Evolutionary conservation across 2,797 vertebrate species (phyloP).

Genomic region (Pachyuromys duprasi): DNA sequence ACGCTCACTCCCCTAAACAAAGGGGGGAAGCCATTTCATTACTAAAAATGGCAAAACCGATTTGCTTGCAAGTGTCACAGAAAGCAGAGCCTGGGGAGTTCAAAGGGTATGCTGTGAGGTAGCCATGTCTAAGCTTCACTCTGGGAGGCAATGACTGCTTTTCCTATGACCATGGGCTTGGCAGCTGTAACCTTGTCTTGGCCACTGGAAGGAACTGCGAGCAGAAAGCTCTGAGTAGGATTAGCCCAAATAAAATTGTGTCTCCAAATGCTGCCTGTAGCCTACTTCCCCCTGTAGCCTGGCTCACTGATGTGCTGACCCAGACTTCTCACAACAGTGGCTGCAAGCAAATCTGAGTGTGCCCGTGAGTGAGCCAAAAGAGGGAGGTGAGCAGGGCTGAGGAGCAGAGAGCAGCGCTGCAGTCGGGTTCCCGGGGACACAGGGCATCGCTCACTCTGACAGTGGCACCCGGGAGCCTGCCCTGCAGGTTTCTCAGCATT

Average conservation of each 20-base stretch:
- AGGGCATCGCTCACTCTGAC: constrained; percentile 48
- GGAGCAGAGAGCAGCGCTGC: neutral
- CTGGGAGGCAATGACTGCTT: too few relatives aligned
- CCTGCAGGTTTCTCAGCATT: constrained; percentile 68
- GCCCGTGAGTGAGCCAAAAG: neutral
- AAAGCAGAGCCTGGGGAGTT: neutral
- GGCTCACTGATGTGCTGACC: fast-evolving
- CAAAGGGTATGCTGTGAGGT: neutral
- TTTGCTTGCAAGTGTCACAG: neutral
- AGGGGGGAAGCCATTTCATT: neutral
- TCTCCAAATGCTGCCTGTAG: neutral
- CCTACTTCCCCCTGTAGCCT: neutral
- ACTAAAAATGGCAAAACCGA: constrained; percentile 22
- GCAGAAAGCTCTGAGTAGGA: neutral
- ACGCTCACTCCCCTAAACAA: neutral
- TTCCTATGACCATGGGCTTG: neutral
- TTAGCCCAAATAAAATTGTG: neutral
- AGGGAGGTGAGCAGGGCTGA: neutral
- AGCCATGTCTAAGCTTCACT: neutral
- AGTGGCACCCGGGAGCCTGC: constrained; percentile 69
- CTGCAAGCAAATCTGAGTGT: neutral
- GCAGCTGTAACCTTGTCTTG: neutral
- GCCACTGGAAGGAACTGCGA: neutral
- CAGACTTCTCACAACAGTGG: neutral
- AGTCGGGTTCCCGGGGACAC: neutral